Evolutionary conservation across 2,113 vertebrate species (phyloP), one percentile per base, ranked within the genome.

Genomic region (Rattus rattus): DNA sequence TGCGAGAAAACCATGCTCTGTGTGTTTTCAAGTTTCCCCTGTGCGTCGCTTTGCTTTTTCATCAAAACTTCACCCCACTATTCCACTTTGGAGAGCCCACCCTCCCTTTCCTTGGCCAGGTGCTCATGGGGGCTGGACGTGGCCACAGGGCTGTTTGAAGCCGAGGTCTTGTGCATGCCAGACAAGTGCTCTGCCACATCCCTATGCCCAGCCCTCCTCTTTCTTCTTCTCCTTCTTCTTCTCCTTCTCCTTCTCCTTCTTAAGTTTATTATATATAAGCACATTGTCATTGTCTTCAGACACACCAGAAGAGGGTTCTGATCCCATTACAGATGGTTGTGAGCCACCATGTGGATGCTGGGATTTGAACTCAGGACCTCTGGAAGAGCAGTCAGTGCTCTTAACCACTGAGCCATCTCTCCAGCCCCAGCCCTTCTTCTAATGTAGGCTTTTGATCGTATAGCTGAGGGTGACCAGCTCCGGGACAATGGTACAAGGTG

Each of bases 41-140:
- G 54, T 28, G 67, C 80, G 43, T 88, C 13, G 72, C 47, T 85
- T 92, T 67, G n/a, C 75, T 65, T 85, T 87, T 95, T 72, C 73
- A 84, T 73, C 84, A 90, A 56, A 79, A 88, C n/a, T 59, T 90
- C 24, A 52, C 56, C 61, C 5, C 49, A 69, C 17, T 77, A 59
- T 52, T 69, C 24, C 13, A 30, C 20, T 8, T 49, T 84, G 19
- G 43, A 89, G 7, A 49, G 54, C 11, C 79, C 87, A 83, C 39
- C 5, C 87, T 86, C 33, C 10, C 54, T 72, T 75, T 43, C 39
- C 69, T 77, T 49, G 28, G 8, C 75, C 65, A 17, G 20, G 24
- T 39, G 10, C 81, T 84, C 80, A 54, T 13, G 54, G 69, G 65
- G 54, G 49, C 76, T 76, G 79, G 84, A 47, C 1, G 2, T 11